These are phyloP conservation scores for Gastracanthus pulcherrimus DNA, from an alignment of 2,888 invertebrate genomes.

Conservation along the genomic window DNA sequence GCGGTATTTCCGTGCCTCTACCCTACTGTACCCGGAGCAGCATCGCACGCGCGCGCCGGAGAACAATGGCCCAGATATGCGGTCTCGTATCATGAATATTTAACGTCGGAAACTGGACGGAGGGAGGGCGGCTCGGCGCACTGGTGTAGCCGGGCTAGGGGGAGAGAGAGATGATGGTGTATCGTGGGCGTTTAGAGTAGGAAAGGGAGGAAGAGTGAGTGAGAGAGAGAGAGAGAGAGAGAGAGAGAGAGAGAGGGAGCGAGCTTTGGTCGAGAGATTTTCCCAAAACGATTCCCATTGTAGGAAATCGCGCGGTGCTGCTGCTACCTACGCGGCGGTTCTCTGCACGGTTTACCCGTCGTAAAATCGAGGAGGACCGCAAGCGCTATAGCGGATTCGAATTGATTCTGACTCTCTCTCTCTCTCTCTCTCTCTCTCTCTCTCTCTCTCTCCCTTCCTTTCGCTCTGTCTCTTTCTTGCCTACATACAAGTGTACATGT, in stretches of 20 bases:
- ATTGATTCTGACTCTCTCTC: not conserved
- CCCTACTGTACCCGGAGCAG: not conserved
- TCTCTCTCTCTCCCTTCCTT: too few species aligned
- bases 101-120: conserved; percentile 60
- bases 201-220: not conserved
- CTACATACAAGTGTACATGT: too few species aligned
- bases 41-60: too few species aligned
- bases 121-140: not conserved
- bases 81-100: conserved; percentile 69
- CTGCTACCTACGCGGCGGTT: too few species aligned
- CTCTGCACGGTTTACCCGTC: not conserved
- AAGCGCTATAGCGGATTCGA: conserved; percentile 1
- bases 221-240: not conserved
- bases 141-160: not conserved
- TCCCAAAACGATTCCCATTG: not conserved
- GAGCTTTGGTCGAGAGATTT: too few species aligned
- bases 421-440: not conserved
- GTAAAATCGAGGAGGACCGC: conserved; percentile 1
- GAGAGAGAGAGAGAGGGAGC: not conserved
- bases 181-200: conserved; percentile 15
- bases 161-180: not conserved
- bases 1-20: not conserved
- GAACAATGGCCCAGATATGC: conserved; percentile 69
- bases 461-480: too few species aligned
- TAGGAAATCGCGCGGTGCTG: not conserved